These are phyloP conservation scores for Ctenochaetus hawaiiensis DNA, from an alignment of 2,797 vertebrate genomes.

Conservation along the genomic window DNA sequence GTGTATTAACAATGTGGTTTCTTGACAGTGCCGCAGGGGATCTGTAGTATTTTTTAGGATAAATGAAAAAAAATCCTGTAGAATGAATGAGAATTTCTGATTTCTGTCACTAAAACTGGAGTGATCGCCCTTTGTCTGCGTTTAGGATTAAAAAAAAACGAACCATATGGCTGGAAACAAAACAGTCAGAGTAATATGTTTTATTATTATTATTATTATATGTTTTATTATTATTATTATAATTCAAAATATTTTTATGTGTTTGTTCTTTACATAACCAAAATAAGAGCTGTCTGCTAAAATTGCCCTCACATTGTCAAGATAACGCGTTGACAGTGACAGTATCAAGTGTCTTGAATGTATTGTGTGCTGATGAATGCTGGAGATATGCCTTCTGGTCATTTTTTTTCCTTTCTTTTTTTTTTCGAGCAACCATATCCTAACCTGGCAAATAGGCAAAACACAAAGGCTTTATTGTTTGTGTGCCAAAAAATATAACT, in stretches of 20 bases:
- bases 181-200: no score
- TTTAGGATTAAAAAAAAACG: slow-evolving; percentile 5
- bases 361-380: neutral
- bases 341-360: neutral
- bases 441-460: no score
- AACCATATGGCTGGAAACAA: slow-evolving; percentile 12
- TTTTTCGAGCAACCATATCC: neutral
- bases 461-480: no score
- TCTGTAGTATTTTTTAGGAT: neutral
- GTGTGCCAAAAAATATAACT: no score
- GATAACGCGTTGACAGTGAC: neutral
- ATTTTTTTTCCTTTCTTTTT: no score
- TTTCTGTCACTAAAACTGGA: slow-evolving; percentile 9
- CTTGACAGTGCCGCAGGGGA: slow-evolving; percentile 15
- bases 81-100: neutral
- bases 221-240: no score
- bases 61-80: neutral
- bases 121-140: slow-evolving; percentile 46
- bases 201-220: no score
- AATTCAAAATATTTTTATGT: neutral
- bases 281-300: neutral
- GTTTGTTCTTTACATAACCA: neutral
- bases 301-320: neutral
- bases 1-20: neutral
- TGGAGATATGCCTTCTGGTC: no score